Conservation (phyloP, 2,797 vertebrate species). For the Benthosema pterotum region DNA sequence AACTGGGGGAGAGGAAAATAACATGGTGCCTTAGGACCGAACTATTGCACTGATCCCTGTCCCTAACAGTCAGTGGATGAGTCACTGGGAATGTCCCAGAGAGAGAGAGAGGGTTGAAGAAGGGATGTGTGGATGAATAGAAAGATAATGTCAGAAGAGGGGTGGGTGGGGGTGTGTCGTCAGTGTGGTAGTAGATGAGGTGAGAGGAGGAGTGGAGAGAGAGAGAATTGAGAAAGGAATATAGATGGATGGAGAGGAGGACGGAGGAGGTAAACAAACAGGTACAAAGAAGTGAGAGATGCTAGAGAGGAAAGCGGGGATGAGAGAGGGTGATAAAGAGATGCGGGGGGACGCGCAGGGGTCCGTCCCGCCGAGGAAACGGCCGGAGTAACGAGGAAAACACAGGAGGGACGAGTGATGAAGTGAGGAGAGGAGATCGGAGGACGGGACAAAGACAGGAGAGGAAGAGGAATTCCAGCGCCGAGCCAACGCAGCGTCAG, state of each 20-base stretch:
- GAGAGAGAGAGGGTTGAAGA: slow-evolving; percentile 23
- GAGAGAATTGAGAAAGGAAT: no score
- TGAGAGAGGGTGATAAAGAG: not conserved
- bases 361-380: not conserved
- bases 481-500: not conserved
- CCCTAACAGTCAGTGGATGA: slow-evolving; percentile 55
- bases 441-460: not conserved
- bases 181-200: not conserved
- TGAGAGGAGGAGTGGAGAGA: not conserved
- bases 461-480: not conserved
- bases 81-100: slow-evolving; percentile 52
- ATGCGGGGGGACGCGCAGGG: not conserved
- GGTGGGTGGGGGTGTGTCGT: not conserved
- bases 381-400: not conserved
- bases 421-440: not conserved
- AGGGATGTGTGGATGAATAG: slow-evolving; percentile 1
- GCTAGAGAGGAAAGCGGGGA: slow-evolving; percentile 3
- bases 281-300: no score
- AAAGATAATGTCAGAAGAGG: not conserved
- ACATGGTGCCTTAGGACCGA: slow-evolving; percentile 39
- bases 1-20: slow-evolving; percentile 50
- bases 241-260: no score
- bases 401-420: not conserved
- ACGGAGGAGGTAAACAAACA: no score
- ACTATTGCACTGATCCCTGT: slow-evolving; percentile 31